Evolutionary conservation across 1,140 invertebrate genomes (phyloP).

Genomic region (Bradysia coprophila): DNA sequence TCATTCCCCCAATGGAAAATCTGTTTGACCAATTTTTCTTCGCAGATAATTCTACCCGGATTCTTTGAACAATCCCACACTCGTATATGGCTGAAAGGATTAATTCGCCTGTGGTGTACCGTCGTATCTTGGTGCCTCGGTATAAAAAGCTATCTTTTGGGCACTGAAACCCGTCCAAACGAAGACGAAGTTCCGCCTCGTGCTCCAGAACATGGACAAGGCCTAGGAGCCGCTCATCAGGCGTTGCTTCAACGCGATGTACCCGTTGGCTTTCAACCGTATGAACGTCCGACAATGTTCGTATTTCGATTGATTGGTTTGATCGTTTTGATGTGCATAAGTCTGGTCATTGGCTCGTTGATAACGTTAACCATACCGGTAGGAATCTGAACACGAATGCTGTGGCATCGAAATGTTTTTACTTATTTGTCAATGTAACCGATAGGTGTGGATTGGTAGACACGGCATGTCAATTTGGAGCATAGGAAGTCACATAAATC

Average conservation of each 20-base stretch:
- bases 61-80: constrained; percentile 92
- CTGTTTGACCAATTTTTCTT: no score
- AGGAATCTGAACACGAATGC: no score
- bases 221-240: constrained; percentile 61
- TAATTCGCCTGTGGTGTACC: constrained; percentile 77
- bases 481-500: constrained; percentile 27
- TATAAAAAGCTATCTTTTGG: constrained; percentile 75
- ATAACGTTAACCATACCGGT: constrained; percentile 56
- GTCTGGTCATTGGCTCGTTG: constrained; percentile 45
- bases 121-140: constrained; percentile 70
- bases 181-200: constrained; percentile 9
- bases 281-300: constrained; percentile 69
- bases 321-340: constrained; percentile 63
- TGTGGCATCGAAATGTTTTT: no score
- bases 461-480: constrained; percentile 74
- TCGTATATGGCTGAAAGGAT: constrained; percentile 73
- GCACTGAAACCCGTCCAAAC: constrained; percentile 27
- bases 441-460: constrained; percentile 67
- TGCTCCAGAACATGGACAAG: constrained; percentile 27
- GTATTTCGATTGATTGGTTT: constrained; percentile 55
- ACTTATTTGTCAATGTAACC: no score
- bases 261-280: constrained; percentile 71
- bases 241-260: constrained; percentile 60
- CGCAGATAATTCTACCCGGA: constrained; percentile 78
- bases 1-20: no score